These are phyloP conservation scores for Globia sparganii DNA, from an alignment of 2,888 invertebrate genomes.

Conservation along the genomic window DNA sequence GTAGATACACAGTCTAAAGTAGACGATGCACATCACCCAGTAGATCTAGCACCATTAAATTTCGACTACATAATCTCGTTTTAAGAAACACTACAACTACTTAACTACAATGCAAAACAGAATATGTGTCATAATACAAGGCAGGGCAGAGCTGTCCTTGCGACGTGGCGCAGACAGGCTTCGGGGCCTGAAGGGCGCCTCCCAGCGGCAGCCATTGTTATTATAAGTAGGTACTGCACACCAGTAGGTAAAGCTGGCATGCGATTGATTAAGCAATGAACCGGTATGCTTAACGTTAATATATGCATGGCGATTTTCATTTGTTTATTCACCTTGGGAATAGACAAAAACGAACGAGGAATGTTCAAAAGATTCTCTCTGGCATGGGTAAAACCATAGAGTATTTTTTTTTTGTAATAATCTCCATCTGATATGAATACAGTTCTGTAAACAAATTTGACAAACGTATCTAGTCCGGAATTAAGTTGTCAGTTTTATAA, in stretches of 20 bases:
- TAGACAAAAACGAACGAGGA: background rate
- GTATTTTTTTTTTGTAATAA: background rate
- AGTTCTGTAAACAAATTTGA: background rate
- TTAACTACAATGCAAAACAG: slow-evolving; percentile 14
- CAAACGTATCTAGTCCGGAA: background rate
- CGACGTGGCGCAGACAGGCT: slow-evolving; percentile 49
- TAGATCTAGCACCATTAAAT: background rate
- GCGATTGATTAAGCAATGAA: slow-evolving; percentile 38
- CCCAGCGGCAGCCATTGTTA: slow-evolving; percentile 45
- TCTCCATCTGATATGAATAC: background rate
- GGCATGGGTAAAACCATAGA: background rate
- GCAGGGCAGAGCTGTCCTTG: slow-evolving; percentile 35
- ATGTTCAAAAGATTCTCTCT: background rate
- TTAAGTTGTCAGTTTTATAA: background rate
- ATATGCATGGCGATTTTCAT: background rate
- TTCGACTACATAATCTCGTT: slow-evolving; percentile 1
- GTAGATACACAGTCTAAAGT: background rate
- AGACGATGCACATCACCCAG: background rate
- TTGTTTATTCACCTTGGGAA: background rate
- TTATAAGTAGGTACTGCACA: slow-evolving; percentile 39
- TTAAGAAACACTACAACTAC: slow-evolving; percentile 10
- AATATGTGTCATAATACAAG: slow-evolving; percentile 29
- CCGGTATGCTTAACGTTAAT: background rate
- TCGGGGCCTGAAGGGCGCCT: slow-evolving; percentile 50
- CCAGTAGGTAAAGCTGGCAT: slow-evolving; percentile 19